Percentiles rank a stretch among this genome's conserved stretches.
These are phyloP conservation scores for Saguinus midas DNA, from an alignment of 2,113 vertebrate genomes.

Conservation along the genomic window DNA sequence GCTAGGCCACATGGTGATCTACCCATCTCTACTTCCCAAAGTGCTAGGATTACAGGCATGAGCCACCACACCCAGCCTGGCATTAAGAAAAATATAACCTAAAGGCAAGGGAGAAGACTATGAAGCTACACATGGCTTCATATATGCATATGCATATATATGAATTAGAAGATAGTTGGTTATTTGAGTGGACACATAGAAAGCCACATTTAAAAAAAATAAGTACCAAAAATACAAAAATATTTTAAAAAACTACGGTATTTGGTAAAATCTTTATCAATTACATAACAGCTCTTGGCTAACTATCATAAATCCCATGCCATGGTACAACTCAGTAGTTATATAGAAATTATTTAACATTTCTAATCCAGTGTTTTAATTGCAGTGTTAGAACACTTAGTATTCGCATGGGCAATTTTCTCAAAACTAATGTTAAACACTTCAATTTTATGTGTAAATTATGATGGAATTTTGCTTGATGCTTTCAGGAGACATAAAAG, in stretches of 20 bases:
- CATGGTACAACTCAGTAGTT: background rate
- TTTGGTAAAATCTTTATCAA: background rate
- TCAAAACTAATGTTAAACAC: background rate
- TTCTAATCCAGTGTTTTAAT: background rate
- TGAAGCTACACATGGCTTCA: too few species aligned
- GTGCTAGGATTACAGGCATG: too few species aligned
- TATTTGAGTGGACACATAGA: background rate
- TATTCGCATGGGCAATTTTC: background rate
- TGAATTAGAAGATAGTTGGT: background rate
- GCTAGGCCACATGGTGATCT: too few species aligned
- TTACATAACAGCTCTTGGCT: background rate
- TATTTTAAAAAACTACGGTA: background rate
- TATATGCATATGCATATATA: background rate
- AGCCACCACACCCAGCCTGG: too few species aligned
- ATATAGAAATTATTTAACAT: background rate
- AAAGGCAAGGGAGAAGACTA: background rate
- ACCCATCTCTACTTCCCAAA: too few species aligned
- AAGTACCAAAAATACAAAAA: background rate
- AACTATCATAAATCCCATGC: background rate
- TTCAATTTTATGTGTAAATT: background rate
- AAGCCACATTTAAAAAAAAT: background rate
- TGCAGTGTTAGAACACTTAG: background rate
- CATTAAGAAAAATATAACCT: background rate
- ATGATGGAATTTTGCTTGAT: background rate
- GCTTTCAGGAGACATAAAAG: background rate